Conservation (phyloP, 2,888 invertebrate species). For the Eudemis profundana region DNA sequence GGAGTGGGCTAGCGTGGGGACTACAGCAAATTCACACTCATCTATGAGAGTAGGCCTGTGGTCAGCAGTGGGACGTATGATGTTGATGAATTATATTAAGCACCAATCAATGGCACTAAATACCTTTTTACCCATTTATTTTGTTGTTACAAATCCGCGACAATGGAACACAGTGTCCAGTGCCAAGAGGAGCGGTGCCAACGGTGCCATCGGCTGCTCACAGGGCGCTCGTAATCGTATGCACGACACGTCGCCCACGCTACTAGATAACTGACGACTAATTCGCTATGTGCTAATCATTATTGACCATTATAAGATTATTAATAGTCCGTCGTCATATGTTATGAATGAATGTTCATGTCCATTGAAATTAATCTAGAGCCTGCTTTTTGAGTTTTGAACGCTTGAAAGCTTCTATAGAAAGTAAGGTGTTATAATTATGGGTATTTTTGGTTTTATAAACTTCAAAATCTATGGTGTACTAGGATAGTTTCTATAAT, state of each 20-base stretch:
- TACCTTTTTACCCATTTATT: too few relatives aligned
- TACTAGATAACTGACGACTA: slow-evolving; percentile 59
- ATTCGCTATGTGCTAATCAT: slow-evolving; percentile 66
- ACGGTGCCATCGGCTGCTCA: slow-evolving; percentile 1
- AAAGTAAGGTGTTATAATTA: too few relatives aligned
- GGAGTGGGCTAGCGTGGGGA: too few relatives aligned
- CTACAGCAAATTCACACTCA: too few relatives aligned
- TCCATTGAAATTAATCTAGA: background rate
- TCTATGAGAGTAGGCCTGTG: too few relatives aligned
- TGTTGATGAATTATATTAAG: too few relatives aligned
- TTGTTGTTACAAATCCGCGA: too few relatives aligned
- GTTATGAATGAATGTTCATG: background rate
- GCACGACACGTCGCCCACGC: slow-evolving; percentile 46
- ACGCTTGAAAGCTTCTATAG: background rate
- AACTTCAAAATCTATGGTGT: too few relatives aligned
- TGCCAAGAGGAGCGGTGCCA: slow-evolving; percentile 11
- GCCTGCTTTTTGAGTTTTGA: background rate
- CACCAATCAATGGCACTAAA: too few relatives aligned
- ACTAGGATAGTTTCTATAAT: too few relatives aligned
- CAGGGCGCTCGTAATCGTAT: slow-evolving; percentile 44
- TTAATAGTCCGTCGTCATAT: slow-evolving; percentile 45
- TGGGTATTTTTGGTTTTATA: too few relatives aligned
- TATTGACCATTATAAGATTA: slow-evolving; percentile 56
- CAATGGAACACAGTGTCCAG: background rate
- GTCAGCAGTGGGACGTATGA: too few relatives aligned